Conservation (phyloP, 2,888 invertebrate species). For the Coecobrya sp. region DNA sequence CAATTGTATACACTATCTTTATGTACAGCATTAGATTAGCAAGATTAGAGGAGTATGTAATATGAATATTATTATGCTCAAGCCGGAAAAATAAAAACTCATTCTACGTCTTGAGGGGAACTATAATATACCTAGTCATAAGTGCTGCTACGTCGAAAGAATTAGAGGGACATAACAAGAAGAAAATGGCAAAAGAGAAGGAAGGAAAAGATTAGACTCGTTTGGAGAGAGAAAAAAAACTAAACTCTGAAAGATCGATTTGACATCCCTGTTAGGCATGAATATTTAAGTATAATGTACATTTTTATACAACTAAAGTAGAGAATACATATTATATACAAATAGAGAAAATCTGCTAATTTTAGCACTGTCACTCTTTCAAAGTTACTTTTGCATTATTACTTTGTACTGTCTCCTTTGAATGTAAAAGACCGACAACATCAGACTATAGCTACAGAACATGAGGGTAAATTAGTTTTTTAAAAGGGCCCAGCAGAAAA, state of each 20-base stretch:
- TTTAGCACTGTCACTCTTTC: slow-evolving; percentile 39
- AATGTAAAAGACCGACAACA: background rate
- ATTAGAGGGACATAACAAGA: background rate
- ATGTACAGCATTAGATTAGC: background rate
- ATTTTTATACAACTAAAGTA: too few relatives aligned
- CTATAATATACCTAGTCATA: background rate
- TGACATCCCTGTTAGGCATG: slow-evolving; percentile 52
- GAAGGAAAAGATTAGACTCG: slow-evolving; percentile 18
- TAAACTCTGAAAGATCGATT: slow-evolving; percentile 45
- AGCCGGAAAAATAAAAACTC: slow-evolving; percentile 50
- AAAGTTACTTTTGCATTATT: slow-evolving; percentile 4
- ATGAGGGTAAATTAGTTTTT: slow-evolving; percentile 28
- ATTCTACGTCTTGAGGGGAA: slow-evolving; percentile 37
- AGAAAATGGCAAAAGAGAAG: slow-evolving; percentile 34
- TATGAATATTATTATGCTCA: slow-evolving; percentile 4
- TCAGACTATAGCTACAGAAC: background rate
- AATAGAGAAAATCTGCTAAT: slow-evolving; percentile 16
- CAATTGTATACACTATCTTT: background rate
- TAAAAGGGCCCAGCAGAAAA: background rate
- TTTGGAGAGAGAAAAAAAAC: background rate
- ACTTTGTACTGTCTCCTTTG: background rate
- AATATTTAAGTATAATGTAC: background rate
- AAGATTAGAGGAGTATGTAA: background rate
- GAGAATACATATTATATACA: background rate
- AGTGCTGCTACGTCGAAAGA: background rate